Conservation (phyloP, 1,140 invertebrate genomes). For the Leptopilina clavipes region DNA sequence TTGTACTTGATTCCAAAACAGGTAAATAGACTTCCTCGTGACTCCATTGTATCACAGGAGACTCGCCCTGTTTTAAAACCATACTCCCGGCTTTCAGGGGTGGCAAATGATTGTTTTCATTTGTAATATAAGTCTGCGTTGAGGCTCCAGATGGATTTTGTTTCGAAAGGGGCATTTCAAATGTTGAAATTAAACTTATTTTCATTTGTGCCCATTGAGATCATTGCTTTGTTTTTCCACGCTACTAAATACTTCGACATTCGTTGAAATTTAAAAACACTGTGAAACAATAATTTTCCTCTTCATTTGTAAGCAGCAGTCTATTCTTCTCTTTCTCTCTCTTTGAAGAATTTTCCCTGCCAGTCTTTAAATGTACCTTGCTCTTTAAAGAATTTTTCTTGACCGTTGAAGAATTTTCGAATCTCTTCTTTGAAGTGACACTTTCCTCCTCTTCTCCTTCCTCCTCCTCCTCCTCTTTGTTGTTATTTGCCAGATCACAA, state of each 20-base stretch:
- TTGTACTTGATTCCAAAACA: slow-evolving; percentile 61
- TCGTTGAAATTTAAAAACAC: slow-evolving; percentile 40
- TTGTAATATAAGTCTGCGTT: slow-evolving; percentile 67
- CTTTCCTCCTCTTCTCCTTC: too few species aligned
- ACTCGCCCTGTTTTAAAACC: slow-evolving; percentile 56
- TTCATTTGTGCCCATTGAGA: slow-evolving; percentile 61
- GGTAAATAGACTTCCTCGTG: slow-evolving; percentile 52
- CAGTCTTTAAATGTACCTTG: neutral
- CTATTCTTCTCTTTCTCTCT: neutral
- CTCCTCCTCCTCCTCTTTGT: too few species aligned
- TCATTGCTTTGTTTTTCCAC: slow-evolving; percentile 24
- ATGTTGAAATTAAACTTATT: slow-evolving; percentile 56
- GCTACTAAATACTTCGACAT: neutral
- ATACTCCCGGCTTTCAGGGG: slow-evolving; percentile 65
- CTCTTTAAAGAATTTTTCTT: neutral
- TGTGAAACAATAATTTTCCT: slow-evolving; percentile 23
- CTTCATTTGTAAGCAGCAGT: neutral
- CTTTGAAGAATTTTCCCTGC: neutral
- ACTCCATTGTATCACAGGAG: slow-evolving; percentile 35
- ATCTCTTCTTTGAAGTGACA: neutral
- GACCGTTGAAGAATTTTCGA: neutral
- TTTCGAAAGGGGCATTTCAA: slow-evolving; percentile 70
- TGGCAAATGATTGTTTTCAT: slow-evolving; percentile 69
- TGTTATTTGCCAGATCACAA: too few species aligned
- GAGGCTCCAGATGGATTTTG: slow-evolving; percentile 66